These are phyloP conservation scores for Drosophila truncata DNA, from an alignment of 1,140 invertebrate genomes.

Conservation along the genomic window DNA sequence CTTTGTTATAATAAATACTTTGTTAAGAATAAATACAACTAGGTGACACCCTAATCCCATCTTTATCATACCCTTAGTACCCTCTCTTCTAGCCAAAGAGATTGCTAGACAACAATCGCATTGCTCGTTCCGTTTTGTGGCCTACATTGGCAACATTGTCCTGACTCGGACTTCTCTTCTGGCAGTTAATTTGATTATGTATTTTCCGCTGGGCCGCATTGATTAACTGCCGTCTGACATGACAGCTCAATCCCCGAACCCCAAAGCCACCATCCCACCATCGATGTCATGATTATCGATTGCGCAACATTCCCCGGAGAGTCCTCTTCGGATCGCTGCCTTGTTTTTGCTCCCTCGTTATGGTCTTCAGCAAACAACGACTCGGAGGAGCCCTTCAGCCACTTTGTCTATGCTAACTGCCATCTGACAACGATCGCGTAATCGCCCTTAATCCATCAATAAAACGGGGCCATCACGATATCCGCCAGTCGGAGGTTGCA, in stretches of 20 bases:
- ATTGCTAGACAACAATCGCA: conserved; percentile 56
- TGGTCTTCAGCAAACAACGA: conserved; percentile 71
- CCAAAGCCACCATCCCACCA: conserved; percentile 35
- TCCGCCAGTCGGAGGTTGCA: conserved; percentile 49
- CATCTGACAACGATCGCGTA: conserved; percentile 81
- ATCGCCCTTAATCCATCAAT: conserved; percentile 85
- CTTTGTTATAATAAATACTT: too few relatives aligned
- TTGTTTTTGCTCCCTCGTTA: conserved; percentile 18
- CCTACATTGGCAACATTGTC: conserved; percentile 65
- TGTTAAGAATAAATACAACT: too few relatives aligned
- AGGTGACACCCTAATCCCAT: too few relatives aligned
- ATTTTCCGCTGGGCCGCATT: conserved; percentile 70
- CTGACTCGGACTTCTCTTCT: conserved; percentile 71
- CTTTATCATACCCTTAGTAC: conserved; percentile 17
- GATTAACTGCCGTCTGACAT: conserved; percentile 84
- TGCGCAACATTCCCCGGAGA: conserved; percentile 71
- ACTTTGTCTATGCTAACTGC: conserved; percentile 39
- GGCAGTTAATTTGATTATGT: conserved; percentile 83
- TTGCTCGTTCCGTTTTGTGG: conserved; percentile 44
- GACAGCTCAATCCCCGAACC: conserved; percentile 78
- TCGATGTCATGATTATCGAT: conserved; percentile 76
- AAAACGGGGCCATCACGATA: conserved; percentile 85
- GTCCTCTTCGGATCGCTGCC: conserved; percentile 37
- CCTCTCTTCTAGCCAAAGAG: conserved; percentile 16
- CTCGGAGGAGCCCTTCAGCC: conserved; percentile 59